Base-by-base conservation (phyloP, 2,888 invertebrate genomes). In the Metallyticus violacea region DNA sequence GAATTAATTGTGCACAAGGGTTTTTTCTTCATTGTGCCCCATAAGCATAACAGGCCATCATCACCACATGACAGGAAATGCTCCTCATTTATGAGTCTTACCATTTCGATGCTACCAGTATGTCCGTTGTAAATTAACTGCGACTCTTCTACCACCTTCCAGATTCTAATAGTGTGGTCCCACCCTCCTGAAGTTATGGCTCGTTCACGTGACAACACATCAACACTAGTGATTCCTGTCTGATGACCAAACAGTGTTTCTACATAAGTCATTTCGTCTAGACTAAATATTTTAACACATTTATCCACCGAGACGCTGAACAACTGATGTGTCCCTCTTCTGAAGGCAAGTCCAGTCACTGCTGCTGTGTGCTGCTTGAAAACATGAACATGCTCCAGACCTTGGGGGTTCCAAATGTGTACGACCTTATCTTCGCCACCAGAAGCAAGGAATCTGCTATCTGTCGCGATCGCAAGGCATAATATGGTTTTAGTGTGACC, bases 141-240 rank as follows among this genome's bases (percentile, higher is more conserved):
- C 26, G 99, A 98, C 91, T 99, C 99, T 92, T 99, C 99, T 1
- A 96, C 95, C 87, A 99, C 96, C 92, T 99, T 99, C 99, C 99
- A 99, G 89, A 99, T 94, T 89, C 99, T 93, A 26, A 99, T 92
- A 1, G 97, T 94, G 78, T 95, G 94, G 91, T 99, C 99, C 88
- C 96, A 93, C 4, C 99, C 98, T 25, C 99, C 99, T 26, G 97
- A 94, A 0, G 98, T 97, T 15, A 99, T 93, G 5, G 97, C 97
- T 89, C 98, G 93, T 90, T 99, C 99, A 89, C 96, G 94, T 40
- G 95, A 94, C 87, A 99, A 92, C 9, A 97, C 96, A 93, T 99
- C 99, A 88, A 99, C 96, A 7, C 96, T 95, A 5, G 97, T 96
- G 7, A 99, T 95, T 2, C 94, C 93, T 89, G 96, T 96, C 91